These are phyloP conservation scores for Itoplectis maculator DNA, from an alignment of 2,888 invertebrate species.

Conservation along the genomic window DNA sequence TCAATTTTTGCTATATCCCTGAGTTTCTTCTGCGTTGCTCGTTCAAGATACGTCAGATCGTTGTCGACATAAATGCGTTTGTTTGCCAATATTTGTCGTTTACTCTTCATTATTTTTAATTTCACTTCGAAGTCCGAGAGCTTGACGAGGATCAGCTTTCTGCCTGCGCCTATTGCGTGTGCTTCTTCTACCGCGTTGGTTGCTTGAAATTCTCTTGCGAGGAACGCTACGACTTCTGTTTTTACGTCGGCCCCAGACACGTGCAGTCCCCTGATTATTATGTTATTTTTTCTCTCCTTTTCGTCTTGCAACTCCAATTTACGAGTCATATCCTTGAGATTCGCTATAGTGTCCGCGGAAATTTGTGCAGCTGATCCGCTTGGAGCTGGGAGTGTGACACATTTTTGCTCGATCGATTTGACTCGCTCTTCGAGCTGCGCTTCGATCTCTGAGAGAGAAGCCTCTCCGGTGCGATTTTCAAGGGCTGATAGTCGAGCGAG, in stretches of 20 bases:
- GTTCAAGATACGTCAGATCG: neutral
- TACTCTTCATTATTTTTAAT: constrained; percentile 5
- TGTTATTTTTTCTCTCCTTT: constrained; percentile 9
- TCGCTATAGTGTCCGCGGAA: too few relatives aligned
- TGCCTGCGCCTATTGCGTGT: neutral
- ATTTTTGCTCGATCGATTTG: too few relatives aligned
- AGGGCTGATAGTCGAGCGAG: too few relatives aligned
- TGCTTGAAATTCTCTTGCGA: neutral
- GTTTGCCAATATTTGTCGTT: neutral
- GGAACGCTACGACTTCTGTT: neutral
- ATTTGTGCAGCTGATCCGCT: too few relatives aligned
- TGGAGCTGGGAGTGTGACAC: too few relatives aligned
- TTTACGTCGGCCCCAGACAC: neutral
- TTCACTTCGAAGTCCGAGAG: constrained; percentile 10
- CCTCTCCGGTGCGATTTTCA: too few relatives aligned
- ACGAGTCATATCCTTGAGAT: too few relatives aligned
- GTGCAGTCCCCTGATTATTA: constrained; percentile 15
- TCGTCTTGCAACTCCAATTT: too few relatives aligned
- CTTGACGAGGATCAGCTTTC: constrained; percentile 3
- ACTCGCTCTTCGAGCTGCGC: too few relatives aligned
- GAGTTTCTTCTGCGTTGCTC: neutral
- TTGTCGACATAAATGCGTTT: constrained; percentile 1
- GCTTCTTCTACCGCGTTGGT: neutral
- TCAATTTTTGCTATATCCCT: constrained; percentile 14
- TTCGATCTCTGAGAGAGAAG: too few relatives aligned